phyloP scores from a whole-genome alignment of 1,140 invertebrate genomes.

The Mercenaria mercenaria region DNA sequence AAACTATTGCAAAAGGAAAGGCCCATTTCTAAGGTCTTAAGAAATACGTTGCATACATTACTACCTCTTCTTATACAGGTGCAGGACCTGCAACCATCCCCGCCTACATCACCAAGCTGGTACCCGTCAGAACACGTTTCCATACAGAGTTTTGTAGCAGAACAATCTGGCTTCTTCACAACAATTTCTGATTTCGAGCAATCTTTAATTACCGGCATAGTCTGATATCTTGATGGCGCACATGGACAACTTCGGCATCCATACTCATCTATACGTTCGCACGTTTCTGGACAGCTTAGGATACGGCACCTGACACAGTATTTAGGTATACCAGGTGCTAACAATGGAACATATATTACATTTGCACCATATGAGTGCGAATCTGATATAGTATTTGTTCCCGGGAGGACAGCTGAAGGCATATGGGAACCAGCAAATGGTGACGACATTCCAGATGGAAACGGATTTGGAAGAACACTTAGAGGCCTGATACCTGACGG shows the following conservation, averaged over 20 bases:
- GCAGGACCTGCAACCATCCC: constrained; percentile 36
- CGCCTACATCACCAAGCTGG: constrained; percentile 3
- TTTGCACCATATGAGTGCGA: background rate
- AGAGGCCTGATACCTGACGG: background rate
- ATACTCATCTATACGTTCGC: constrained; percentile 28
- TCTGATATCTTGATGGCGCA: constrained; percentile 44
- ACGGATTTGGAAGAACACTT: background rate
- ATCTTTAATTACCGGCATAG: constrained; percentile 27
- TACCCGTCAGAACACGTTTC: constrained; percentile 15
- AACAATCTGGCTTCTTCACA: background rate
- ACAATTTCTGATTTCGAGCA: background rate
- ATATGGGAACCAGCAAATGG: constrained; percentile 2
- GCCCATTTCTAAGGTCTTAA: too few relatives aligned
- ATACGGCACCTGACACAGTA: constrained; percentile 43
- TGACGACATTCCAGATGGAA: background rate
- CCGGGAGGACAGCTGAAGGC: background rate
- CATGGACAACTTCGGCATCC: constrained; percentile 53
- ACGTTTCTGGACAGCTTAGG: constrained; percentile 20
- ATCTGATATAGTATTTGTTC: background rate
- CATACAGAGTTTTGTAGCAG: constrained; percentile 28
- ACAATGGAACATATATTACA: constrained; percentile 39
- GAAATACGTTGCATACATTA: too few relatives aligned
- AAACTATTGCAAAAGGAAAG: too few relatives aligned
- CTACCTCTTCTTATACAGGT: constrained; percentile 18
- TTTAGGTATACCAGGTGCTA: constrained; percentile 33